Conservation (phyloP, 2,888 invertebrate genomes). For the Pycnomerus fuliginosus region DNA sequence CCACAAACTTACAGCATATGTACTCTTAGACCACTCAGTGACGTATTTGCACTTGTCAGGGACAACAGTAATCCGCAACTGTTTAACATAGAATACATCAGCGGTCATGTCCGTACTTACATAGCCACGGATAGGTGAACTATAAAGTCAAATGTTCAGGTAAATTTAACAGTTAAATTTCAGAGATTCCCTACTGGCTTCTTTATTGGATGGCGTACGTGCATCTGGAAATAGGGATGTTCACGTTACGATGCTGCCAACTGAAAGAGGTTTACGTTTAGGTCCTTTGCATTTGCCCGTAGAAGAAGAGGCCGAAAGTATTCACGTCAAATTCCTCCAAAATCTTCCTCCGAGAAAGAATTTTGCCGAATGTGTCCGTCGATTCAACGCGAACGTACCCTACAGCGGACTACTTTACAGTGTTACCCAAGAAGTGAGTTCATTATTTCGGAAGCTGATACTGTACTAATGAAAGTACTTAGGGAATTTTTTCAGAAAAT, state of each 20-base stretch:
- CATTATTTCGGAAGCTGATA: too few relatives aligned
- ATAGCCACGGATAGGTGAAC: constrained; percentile 84
- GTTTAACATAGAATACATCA: constrained; percentile 92
- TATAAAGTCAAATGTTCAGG: too few relatives aligned
- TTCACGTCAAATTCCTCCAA: constrained; percentile 78
- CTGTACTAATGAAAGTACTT: constrained; percentile 49
- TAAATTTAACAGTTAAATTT: too few relatives aligned
- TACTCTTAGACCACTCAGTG: constrained; percentile 76
- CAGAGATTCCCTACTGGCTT: constrained; percentile 92
- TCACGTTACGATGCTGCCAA: constrained; percentile 84
- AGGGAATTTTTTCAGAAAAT: constrained; percentile 97
- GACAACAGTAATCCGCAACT: constrained; percentile 89
- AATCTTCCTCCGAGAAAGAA: constrained; percentile 64
- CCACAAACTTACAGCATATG: constrained; percentile 94
- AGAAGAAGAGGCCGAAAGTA: constrained; percentile 95
- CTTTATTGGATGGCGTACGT: constrained; percentile 92
- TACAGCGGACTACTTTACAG: constrained; percentile 97
- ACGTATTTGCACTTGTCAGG: constrained; percentile 89
- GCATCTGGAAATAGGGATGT: constrained; percentile 97
- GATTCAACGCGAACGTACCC: constrained; percentile 97
- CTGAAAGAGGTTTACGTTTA: constrained; percentile 83
- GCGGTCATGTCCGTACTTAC: constrained; percentile 85
- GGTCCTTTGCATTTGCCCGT: constrained; percentile 87
- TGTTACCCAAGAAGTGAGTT: constrained; percentile 90
- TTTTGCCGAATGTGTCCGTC: constrained; percentile 79